These are phyloP conservation scores for Coelopa frigida DNA, from an alignment of 1,140 invertebrate species.

Conservation along the genomic window DNA sequence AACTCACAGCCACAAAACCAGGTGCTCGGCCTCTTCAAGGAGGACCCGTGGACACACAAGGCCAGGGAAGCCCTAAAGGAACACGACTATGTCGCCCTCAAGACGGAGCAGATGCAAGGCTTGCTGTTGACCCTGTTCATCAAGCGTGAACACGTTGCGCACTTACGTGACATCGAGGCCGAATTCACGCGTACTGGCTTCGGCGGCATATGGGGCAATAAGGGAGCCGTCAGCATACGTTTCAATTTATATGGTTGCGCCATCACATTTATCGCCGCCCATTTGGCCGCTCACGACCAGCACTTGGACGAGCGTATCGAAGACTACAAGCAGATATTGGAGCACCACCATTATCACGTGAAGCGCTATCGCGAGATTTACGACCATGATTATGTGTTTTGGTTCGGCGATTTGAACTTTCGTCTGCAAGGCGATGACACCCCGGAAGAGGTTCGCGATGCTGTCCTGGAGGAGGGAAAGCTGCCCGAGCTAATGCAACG, in stretches of 20 bases:
- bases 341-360: slow-evolving; percentile 62
- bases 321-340: slow-evolving; percentile 79
- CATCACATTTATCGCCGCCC: slow-evolving; percentile 79
- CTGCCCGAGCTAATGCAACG: slow-evolving; percentile 57
- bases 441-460: slow-evolving; percentile 58
- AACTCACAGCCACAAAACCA: slow-evolving; percentile 81
- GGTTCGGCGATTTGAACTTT: slow-evolving; percentile 93
- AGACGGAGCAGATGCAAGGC: slow-evolving; percentile 70
- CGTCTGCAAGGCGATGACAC: slow-evolving; percentile 61
- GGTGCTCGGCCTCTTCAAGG: slow-evolving; percentile 69
- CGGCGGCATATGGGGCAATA: slow-evolving; percentile 90
- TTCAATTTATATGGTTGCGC: slow-evolving; percentile 80
- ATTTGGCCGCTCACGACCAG: slow-evolving; percentile 82
- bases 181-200: slow-evolving; percentile 82
- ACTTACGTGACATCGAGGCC: slow-evolving; percentile 74
- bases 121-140: slow-evolving; percentile 70
- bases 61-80: slow-evolving; percentile 62
- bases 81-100: slow-evolving; percentile 69
- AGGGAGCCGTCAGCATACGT: slow-evolving; percentile 83
- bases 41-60: slow-evolving; percentile 75
- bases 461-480: slow-evolving; percentile 57
- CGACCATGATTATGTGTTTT: slow-evolving; percentile 92
- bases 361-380: slow-evolving; percentile 72
- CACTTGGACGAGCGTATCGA: slow-evolving; percentile 69
- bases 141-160: slow-evolving; percentile 67